These are phyloP conservation scores for Paratilapia polleni DNA, from an alignment of 2,113 vertebrate genomes.

Conservation along the genomic window DNA sequence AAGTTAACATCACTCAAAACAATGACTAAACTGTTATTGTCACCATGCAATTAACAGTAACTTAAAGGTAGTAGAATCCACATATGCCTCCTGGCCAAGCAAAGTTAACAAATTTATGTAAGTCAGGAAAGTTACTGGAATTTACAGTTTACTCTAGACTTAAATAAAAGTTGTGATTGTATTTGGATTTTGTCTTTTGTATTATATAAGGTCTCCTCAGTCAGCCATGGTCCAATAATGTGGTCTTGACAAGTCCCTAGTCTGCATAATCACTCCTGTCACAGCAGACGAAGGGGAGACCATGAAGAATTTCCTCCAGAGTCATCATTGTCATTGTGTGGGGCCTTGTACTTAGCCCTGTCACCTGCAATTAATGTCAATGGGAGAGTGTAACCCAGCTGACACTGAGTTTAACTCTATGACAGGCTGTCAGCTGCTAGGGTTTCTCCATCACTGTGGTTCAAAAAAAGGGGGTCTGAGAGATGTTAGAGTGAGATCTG, in stretches of 20 bases:
- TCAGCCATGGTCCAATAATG: conserved; percentile 28
- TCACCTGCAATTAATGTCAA: conserved; percentile 80
- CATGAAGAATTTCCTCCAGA: conserved; percentile 74
- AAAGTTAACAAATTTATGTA: too few species aligned
- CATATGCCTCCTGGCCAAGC: too few species aligned
- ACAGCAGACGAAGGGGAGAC: conserved; percentile 54
- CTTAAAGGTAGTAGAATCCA: too few species aligned
- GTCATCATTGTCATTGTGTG: conserved; percentile 73
- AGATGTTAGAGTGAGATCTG: not conserved
- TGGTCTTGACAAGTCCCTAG: conserved; percentile 51
- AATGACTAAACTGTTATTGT: too few species aligned
- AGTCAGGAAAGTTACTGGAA: too few species aligned
- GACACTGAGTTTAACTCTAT: conserved; percentile 69
- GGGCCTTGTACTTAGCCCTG: conserved; percentile 77
- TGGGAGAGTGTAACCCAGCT: conserved; percentile 50
- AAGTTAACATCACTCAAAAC: too few species aligned
- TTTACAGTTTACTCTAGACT: too few species aligned
- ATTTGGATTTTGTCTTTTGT: conserved; percentile 8
- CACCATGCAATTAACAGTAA: too few species aligned
- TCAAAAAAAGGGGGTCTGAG: conserved; percentile 26
- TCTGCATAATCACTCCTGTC: conserved; percentile 74
- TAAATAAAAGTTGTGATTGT: not conserved
- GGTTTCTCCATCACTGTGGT: conserved; percentile 33
- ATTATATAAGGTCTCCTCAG: not conserved
- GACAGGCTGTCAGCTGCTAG: conserved; percentile 63